Evolutionary conservation across 2,888 invertebrate species (phyloP), one percentile per base, ranked within the genome.

Genomic region (Linnaemya tessellans): DNA sequence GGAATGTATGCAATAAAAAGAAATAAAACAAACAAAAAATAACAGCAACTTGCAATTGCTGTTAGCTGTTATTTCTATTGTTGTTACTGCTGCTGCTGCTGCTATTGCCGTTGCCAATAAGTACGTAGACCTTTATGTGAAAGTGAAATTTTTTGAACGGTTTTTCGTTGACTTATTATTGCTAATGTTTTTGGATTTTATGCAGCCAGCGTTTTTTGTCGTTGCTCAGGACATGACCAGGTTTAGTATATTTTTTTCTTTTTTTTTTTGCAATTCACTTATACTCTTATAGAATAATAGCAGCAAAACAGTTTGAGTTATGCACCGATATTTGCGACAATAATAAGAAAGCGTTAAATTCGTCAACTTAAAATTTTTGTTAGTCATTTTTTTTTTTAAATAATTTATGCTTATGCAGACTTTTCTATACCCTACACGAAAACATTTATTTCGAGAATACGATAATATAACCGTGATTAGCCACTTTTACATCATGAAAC

Each of bases 61-160:
- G 78, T 54, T 62, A 73, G 80, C 77, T 85, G 79, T 64, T 62
- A 62, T 38, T 49, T 25, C 70, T 84, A 56, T 73, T 78, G 75
- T 65, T 82, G 54, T 56, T 84, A 75, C 64, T 81, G 80, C 38
- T 67, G 77, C 70, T 88, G 87, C 86, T 87, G 86, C 88, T 85
- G 87, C 87, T 88, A 62, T 35, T 80, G 73, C 62, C 60, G 35
- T 35, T 75, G 65, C 62, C 73, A 73, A 65, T 81, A 73, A 88
- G 87, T 88, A 87, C 88, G 87, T 87, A 91, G 90, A 90, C 90
- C 91, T 90, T 90, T 88, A 30, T 30, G 90, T 91, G 91, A 90
- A 90, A 90, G 90, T 90, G 90, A 90, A 91, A 90, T 90, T 91
- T 88, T 46, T 64, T 56, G 73, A 82, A 74, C 68, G 81, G 73